These are phyloP conservation scores for Meta bourneti DNA, from an alignment of 2,888 invertebrate genomes.

Conservation along the genomic window DNA sequence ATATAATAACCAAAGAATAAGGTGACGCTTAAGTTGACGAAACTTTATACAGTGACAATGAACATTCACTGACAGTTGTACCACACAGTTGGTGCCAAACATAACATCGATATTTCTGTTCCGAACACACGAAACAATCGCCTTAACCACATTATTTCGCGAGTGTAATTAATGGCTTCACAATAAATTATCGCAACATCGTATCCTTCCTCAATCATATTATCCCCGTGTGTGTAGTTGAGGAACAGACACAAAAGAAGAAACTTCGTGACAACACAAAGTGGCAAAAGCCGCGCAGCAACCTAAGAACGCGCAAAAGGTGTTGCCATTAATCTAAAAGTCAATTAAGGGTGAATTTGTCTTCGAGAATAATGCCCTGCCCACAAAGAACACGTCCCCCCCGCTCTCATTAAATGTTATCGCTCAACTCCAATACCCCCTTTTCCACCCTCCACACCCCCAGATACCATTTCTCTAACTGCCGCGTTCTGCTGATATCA, in stretches of 20 bases:
- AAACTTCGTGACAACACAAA: not conserved
- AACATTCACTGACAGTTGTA: not conserved
- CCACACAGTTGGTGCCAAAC: not conserved
- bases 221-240: not conserved
- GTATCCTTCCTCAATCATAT: not conserved
- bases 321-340: conserved; percentile 43
- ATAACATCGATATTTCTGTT: not conserved
- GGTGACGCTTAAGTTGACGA: too few relatives aligned
- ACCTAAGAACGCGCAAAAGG: not conserved
- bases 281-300: too few relatives aligned
- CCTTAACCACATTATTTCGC: not conserved
- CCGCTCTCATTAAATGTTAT: conserved; percentile 9
- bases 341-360: conserved; percentile 50
- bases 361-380: not conserved
- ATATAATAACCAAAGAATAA: too few relatives aligned
- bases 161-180: not conserved
- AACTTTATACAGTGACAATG: too few relatives aligned
- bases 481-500: conserved; percentile 50
- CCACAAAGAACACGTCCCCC: not conserved
- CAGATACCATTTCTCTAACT: conserved; percentile 18
- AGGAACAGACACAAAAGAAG: not conserved
- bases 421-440: not conserved
- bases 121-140: not conserved
- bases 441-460: not conserved
- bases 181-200: not conserved